A percentile compares a stretch with the other conserved stretches of the same genome.
These are phyloP conservation scores for Patella pellucida DNA, from an alignment of 2,888 invertebrate genomes.

Conservation along the genomic window DNA sequence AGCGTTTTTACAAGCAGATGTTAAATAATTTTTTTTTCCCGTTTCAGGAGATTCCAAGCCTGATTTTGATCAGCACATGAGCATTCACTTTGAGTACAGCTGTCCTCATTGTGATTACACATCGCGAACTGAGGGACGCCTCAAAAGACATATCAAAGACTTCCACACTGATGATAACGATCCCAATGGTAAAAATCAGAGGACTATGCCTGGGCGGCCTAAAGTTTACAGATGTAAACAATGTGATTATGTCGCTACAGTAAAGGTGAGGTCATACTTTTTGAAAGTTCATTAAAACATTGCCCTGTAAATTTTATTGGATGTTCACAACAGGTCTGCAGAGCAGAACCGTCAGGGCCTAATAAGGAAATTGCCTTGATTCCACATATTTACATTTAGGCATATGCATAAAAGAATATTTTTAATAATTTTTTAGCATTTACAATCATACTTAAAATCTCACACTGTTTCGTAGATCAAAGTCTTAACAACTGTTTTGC, in stretches of 20 bases:
- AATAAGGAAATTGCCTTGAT: too few relatives aligned
- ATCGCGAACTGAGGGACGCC: slow-evolving; percentile 73
- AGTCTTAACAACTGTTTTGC: too few relatives aligned
- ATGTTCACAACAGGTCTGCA: too few relatives aligned
- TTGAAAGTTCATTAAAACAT: too few relatives aligned
- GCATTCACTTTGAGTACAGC: slow-evolving; percentile 74
- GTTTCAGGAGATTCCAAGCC: slow-evolving; percentile 70
- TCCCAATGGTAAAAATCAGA: slow-evolving; percentile 63
- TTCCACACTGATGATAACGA: slow-evolving; percentile 72
- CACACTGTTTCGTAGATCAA: too few relatives aligned
- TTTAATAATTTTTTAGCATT: too few relatives aligned
- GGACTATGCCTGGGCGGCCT: slow-evolving; percentile 64
- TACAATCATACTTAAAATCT: too few relatives aligned
- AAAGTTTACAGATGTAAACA: slow-evolving; percentile 94
- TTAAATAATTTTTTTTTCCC: slow-evolving; percentile 2
- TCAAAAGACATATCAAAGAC: slow-evolving; percentile 75
- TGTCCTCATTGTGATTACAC: slow-evolving; percentile 75
- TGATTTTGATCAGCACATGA: slow-evolving; percentile 74
- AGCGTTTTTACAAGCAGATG: neutral
- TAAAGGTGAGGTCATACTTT: slow-evolving; percentile 75
- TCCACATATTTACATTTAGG: too few relatives aligned
- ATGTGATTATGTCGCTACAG: slow-evolving; percentile 86
- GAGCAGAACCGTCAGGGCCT: too few relatives aligned
- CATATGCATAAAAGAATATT: too few relatives aligned
- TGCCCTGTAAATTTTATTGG: too few relatives aligned